Evolutionary conservation across 2,113 vertebrate genomes (phyloP).

Genomic region (Leucopsar rothschildi): DNA sequence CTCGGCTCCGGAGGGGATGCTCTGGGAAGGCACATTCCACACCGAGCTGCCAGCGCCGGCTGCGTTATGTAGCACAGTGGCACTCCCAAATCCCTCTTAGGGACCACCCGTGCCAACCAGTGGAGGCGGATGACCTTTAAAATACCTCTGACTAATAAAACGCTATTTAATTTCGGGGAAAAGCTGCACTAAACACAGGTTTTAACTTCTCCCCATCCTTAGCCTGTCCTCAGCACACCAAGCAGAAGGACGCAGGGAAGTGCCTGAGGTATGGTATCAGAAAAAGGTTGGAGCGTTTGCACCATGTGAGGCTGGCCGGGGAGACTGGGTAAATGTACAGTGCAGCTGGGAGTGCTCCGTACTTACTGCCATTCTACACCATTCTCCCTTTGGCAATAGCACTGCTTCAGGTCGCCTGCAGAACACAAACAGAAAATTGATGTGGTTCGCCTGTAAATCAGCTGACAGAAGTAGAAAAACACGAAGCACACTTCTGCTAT

Average conservation of each 20-base stretch:
- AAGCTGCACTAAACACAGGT: background rate
- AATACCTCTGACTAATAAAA: background rate
- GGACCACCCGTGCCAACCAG: background rate
- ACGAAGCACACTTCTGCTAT: background rate
- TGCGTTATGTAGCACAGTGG: background rate
- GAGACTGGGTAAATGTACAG: accelerated
- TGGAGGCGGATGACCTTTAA: background rate
- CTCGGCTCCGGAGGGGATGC: background rate
- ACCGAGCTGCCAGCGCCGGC: accelerated
- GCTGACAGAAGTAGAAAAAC: background rate
- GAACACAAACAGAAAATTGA: background rate
- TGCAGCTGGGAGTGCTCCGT: background rate
- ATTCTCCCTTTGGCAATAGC: background rate
- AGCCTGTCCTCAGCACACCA: background rate
- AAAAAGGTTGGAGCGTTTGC: background rate
- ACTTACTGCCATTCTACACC: background rate
- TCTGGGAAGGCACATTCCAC: background rate
- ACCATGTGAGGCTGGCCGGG: accelerated
- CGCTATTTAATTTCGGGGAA: background rate
- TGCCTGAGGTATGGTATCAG: background rate
- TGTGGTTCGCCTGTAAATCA: background rate
- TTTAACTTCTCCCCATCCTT: background rate
- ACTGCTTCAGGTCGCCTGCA: background rate
- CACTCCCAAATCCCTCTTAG: background rate
- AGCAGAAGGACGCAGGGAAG: background rate